Base-by-base conservation (phyloP, 2,113 vertebrate genomes). In the Brachypodius melanocephalos region DNA sequence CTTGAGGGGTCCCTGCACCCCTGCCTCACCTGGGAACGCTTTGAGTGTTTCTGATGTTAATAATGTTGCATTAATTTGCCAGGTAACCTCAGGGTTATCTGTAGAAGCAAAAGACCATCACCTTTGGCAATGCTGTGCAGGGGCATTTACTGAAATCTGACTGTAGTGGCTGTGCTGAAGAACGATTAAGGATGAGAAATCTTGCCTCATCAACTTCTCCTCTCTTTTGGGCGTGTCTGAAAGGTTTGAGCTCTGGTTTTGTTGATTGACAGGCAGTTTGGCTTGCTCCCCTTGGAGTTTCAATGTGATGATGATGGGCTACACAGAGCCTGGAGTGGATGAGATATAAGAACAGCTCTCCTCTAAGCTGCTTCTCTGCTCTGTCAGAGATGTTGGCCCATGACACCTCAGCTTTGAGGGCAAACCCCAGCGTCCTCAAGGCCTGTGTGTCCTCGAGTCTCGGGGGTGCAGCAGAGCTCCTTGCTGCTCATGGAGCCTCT, bases 321-420 rank as follows among this genome's bases (percentile, higher is more conserved):
- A 2, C 1, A 10, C 34, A 38, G 34, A 76, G 29, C n/a, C 58
- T 55, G 17, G 55, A n/a, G 77, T 4, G 25, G 85, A 42, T 62
- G 90, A 28, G 40, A 46, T 25, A n/a, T 7, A 31, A 77, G 79
- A 86, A 31, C 36, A 63, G 3, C 43, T 66, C 43, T 75, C 8
- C 59, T 66, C 52, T 69, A 34, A 32, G 36, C 38, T 89, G 40
- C 36, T 79, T 38, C 42, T 78, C 22, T 69, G 5, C 43, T 78
- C 40, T 26, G 0, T 34, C 32, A 67, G 43, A 90, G 21, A 1
- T 6, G 8, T 32, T 87, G 68, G 38, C 4, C 46, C 0, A 0
- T 42, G 45, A 18, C n/a, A 42, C 36, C 65, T 8, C 10, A 16
- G 24, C 49, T 7, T 1, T 43, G 38, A 40, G 24, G 42, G 13